These are phyloP conservation scores for Rhegmatorhina hoffmannsi DNA, from an alignment of 2,113 vertebrate species.

Conservation along the genomic window DNA sequence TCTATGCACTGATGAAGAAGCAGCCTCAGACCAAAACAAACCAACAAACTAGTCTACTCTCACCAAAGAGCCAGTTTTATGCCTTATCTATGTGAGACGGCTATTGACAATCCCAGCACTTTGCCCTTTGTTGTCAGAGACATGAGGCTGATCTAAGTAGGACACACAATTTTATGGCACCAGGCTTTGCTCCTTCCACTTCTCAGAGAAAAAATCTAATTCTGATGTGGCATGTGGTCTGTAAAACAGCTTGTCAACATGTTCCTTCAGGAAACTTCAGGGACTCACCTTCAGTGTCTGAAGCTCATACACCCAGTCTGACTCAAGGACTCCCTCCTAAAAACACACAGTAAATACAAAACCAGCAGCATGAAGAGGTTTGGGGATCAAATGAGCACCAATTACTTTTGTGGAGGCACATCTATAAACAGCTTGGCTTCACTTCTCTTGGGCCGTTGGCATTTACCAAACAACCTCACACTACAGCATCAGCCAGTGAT, in stretches of 20 bases:
- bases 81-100: not conserved
- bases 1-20: not conserved
- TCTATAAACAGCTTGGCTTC: not conserved
- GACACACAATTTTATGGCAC: not conserved
- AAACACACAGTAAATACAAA: fast-evolving
- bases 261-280: not conserved
- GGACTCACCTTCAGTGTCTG: not conserved
- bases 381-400: not conserved
- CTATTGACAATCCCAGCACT: not conserved
- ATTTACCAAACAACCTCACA: not conserved
- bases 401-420: not conserved
- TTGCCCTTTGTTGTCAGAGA: not conserved
- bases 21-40: not conserved
- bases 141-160: not conserved
- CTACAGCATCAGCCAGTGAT: fast-evolving
- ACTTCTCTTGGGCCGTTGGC: not conserved
- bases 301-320: not conserved
- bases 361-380: not conserved
- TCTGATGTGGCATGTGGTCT: not conserved
- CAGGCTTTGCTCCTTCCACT: not conserved
- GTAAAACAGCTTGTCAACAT: not conserved
- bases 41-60: not conserved
- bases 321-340: not conserved
- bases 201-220: not conserved
- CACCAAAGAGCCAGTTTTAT: not conserved